Evolutionary conservation across 2,888 invertebrate species (phyloP), one percentile per base, ranked within the genome.

Genomic region (Ormyrus thymus): DNA sequence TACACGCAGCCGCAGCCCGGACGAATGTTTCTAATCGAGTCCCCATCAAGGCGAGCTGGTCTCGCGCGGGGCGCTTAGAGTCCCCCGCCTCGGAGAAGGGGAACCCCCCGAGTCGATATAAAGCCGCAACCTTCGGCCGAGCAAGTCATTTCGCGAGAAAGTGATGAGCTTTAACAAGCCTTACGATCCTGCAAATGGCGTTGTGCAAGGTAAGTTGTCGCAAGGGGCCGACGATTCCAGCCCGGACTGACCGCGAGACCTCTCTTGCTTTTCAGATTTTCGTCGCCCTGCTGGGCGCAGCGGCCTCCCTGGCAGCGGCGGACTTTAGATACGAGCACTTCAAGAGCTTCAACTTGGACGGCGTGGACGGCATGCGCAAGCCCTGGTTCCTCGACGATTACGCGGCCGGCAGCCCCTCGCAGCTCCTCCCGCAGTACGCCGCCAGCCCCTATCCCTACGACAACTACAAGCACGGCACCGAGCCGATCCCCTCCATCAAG

Each of bases 61-160:
- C 45, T 10, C 53, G 11, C 55, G 68, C 11, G 45, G 11, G 46
- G 15, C 48, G 58, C 48, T 1, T 13, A 50, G 58, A 48, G 50
- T 15, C 3, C 46, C 0, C 9, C 43, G 59, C 45, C 59, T 68
- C 8, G 43, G 66, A 29, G 29, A 29, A 29, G 29, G 29, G 29
- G 29, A 29, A 29, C 64, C 81, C 76, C 69, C 81, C 78, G 83
- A 86, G 84, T 87, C 86, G 80, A 88, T 89, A 89, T 89, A 89
- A 89, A 89, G 84, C 84, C 85, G 82, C 84, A 83, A 78, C 78
- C 79, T 74, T 75, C 75, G 56, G 70, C 81, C 81, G 81, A 75
- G 78, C 78, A 81, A 85, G 84, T 88, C 88, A 88, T 86, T 88
- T 86, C 84, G 82, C 83, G 84, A 84, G 85, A 86, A 86, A 87